Base-by-base conservation (phyloP, 2,888 invertebrate species). In the Cantharis rufa region DNA sequence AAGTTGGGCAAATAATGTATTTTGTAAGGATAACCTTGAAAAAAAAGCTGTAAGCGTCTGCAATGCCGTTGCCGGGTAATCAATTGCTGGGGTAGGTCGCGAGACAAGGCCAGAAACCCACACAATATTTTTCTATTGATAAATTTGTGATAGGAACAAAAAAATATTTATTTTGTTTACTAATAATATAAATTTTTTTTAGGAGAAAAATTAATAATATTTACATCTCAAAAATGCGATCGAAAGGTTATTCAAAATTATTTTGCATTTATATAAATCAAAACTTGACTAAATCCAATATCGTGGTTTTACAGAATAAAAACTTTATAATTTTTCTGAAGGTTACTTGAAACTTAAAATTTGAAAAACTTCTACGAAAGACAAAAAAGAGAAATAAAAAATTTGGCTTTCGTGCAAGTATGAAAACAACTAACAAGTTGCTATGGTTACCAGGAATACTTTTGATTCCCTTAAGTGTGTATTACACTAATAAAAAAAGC, bases 81-180 rank as follows among this genome's bases (percentile, higher is more conserved):
- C 78, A 80, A 80, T 82, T 82, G 27, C 27, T 28, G 82, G 74
- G 81, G 82, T 81, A 83, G 83, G 82, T 82, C 82, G 80, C 48
- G 81, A 81, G 81, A 82, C 82, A 83, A 82, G 82, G 82, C 80
- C 82, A 81, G 81, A 82, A 81, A 79, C 82, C 79, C 79, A 81
- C 82, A 82, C 83, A 81, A 48, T n/a, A 48, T 13, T 48, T 48
- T 48, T 48, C 48, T 48, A 48, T 48, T n/a, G 48, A 48, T n/a
- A n/a, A 48, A 48, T 1, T 48, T 48, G 7, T n/a, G 48, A 48
- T n/a, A n/a, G 7, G 48, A n/a, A 48, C n/a, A 48, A n/a, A 48
- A n/a, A 32, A 13, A n/a, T 13, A 48, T n/a, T 48, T 5, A 48
- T n/a, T n/a, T 48, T 48, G 1, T 13, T 32, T 32, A 32, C 13